These are phyloP conservation scores for Tympanuchus pallidicinctus DNA, from an alignment of 2,113 vertebrate species.

Conservation along the genomic window DNA sequence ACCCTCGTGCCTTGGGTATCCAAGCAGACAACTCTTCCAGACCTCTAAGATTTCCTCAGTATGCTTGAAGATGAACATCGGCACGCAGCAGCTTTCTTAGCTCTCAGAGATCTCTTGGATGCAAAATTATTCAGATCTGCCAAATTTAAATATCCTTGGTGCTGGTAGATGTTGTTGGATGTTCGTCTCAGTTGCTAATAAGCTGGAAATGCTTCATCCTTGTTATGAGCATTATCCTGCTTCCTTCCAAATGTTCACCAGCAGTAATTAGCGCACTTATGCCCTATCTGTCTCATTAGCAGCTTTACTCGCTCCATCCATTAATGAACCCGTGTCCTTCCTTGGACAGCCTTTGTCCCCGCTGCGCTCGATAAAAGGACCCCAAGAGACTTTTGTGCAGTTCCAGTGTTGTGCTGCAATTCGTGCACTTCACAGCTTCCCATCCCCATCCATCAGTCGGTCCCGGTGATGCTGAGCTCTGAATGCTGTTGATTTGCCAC, in stretches of 20 bases:
- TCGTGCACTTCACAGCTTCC: neutral
- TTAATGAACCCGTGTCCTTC: neutral
- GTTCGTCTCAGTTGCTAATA: constrained; percentile 22
- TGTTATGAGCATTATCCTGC: neutral
- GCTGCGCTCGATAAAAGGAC: neutral
- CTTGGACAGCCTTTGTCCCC: neutral
- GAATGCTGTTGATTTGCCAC: neutral
- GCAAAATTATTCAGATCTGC: constrained; percentile 35
- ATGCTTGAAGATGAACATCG: constrained; percentile 20
- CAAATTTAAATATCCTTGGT: constrained; percentile 48
- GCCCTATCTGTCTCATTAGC: neutral
- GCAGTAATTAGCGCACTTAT: neutral
- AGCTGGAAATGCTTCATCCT: constrained; percentile 36
- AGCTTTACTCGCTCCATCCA: neutral
- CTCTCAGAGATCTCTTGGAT: constrained; percentile 6
- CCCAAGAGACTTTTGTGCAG: neutral
- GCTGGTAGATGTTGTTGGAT: constrained; percentile 33
- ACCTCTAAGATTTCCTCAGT: neutral
- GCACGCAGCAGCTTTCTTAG: neutral
- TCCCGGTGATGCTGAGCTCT: neutral
- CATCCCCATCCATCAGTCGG: fast-evolving
- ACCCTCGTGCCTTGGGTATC: neutral
- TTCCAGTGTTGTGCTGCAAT: neutral
- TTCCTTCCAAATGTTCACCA: neutral
- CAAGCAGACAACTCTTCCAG: neutral